phyloP scores from a whole-genome alignment of 2,888 invertebrate species.

The Abrostola tripartita region DNA sequence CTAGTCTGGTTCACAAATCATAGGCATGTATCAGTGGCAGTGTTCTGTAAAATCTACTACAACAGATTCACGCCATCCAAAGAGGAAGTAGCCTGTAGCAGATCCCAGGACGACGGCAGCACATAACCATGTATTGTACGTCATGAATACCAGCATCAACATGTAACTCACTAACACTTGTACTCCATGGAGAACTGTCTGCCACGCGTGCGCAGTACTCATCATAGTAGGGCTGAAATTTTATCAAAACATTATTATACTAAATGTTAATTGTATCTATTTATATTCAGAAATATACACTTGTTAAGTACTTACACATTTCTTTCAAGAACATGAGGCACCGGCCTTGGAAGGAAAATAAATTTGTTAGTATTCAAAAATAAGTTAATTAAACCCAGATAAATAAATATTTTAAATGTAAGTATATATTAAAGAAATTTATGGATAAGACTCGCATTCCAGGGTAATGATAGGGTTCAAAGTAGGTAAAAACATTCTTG shows the following conservation, averaged over 20 bases:
- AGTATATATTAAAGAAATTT: not conserved
- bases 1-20: slow-evolving; percentile 53
- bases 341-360: slow-evolving; percentile 74
- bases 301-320: slow-evolving; percentile 77
- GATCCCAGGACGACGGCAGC: slow-evolving; percentile 96
- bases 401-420: not conserved
- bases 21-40: slow-evolving; percentile 91
- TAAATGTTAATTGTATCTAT: not conserved
- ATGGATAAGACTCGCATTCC: not conserved
- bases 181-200: slow-evolving; percentile 95
- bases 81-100: slow-evolving; percentile 97
- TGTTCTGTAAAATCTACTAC: slow-evolving; percentile 98
- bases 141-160: slow-evolving; percentile 99
- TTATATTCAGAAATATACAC: not conserved
- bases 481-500: not conserved
- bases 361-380: slow-evolving; percentile 46
- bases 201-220: slow-evolving; percentile 94
- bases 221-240: slow-evolving; percentile 93
- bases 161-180: slow-evolving; percentile 97
- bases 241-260: not conserved
- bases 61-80: slow-evolving; percentile 98
- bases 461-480: not conserved
- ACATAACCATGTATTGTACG: slow-evolving; percentile 98
- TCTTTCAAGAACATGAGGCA: slow-evolving; percentile 82
- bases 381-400: slow-evolving; percentile 15